Conservation (phyloP, 2,797 vertebrate genomes). For the Lagocephalus sceleratus region DNA sequence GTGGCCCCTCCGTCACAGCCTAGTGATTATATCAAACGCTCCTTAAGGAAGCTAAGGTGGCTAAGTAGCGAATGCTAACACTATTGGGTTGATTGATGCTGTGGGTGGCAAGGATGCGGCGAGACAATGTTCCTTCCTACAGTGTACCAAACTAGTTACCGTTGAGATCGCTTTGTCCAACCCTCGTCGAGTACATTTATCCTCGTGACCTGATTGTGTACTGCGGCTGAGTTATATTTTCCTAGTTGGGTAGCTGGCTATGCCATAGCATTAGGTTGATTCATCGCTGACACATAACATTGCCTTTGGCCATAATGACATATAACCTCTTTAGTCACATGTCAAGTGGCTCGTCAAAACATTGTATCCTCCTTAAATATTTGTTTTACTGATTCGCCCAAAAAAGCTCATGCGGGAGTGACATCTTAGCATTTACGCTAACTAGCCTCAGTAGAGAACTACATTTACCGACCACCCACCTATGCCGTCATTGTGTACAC, state of each 20-base stretch:
- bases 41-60: conserved; percentile 31
- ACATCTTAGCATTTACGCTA: conserved; percentile 18
- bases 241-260: conserved; percentile 17
- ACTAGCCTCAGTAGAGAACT: conserved; percentile 23
- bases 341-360: background rate
- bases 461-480: conserved; percentile 34
- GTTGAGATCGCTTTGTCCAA: background rate
- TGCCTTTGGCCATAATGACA: conserved; percentile 2
- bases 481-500: conserved; percentile 26
- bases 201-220: background rate
- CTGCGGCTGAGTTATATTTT: background rate
- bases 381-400: background rate
- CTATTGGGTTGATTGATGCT: conserved; percentile 19
- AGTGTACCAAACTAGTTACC: background rate
- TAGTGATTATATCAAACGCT: conserved; percentile 48
- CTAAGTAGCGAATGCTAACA: conserved; percentile 60
- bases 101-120: conserved; percentile 15
- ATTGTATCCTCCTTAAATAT: background rate
- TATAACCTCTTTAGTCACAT: background rate
- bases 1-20: background rate
- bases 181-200: background rate
- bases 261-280: conserved; percentile 39
- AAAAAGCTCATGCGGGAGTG: background rate
- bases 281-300: conserved; percentile 46
- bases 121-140: background rate